These are phyloP conservation scores for Carollia perspicillata DNA, from an alignment of 2,113 vertebrate genomes.

Conservation along the genomic window DNA sequence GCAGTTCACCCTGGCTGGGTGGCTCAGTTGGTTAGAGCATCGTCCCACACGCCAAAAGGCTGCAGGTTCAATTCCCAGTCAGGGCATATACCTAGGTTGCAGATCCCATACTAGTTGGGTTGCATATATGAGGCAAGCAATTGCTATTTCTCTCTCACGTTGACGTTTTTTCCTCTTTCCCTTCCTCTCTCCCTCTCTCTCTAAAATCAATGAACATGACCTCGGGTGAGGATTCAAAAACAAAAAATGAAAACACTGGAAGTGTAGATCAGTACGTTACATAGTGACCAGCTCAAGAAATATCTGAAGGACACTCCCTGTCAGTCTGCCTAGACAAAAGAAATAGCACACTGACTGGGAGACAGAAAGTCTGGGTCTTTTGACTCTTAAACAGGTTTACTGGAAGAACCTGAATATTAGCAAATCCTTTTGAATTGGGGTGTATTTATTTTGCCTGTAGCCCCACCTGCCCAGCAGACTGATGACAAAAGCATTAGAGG, in stretches of 20 bases:
- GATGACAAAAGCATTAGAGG: constrained; percentile 10
- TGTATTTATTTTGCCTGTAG: constrained; percentile 35
- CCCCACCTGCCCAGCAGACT: background rate
- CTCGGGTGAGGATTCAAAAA: too few species aligned
- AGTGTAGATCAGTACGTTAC: background rate
- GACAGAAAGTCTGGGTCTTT: constrained; percentile 31
- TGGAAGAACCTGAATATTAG: constrained; percentile 41
- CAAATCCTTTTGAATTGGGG: constrained; percentile 40
- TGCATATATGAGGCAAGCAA: too few species aligned
- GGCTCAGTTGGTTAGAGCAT: too few species aligned
- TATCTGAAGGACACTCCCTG: background rate
- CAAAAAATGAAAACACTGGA: background rate
- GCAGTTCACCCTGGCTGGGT: too few species aligned
- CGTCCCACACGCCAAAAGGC: too few species aligned
- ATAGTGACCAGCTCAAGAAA: background rate
- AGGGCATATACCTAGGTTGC: too few species aligned
- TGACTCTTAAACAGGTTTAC: constrained; percentile 17
- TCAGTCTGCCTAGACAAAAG: background rate
- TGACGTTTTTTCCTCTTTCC: too few species aligned
- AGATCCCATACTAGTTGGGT: too few species aligned
- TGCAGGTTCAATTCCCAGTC: too few species aligned
- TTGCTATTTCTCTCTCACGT: too few species aligned
- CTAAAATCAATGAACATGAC: too few species aligned
- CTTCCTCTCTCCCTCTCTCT: too few species aligned
- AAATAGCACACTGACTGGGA: background rate